Percentiles rank a stretch among this genome's conserved stretches.
These are phyloP conservation scores for Tetramorium bicarinatum DNA, from an alignment of 2,888 invertebrate species.

Conservation along the genomic window DNA sequence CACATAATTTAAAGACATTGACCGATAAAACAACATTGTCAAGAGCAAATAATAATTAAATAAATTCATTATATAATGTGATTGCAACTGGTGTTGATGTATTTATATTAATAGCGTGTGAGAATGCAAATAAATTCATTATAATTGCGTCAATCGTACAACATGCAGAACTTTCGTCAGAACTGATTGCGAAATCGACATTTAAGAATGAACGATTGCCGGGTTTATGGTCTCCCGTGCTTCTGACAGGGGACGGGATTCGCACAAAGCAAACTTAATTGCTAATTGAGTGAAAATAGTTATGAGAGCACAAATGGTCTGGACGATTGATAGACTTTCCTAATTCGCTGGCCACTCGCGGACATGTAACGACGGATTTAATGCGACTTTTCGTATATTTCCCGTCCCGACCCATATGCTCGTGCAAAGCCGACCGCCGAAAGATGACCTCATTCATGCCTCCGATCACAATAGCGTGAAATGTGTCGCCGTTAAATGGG, in stretches of 20 bases:
- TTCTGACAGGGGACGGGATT: constrained; percentile 59
- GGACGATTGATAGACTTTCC: constrained; percentile 70
- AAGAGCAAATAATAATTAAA: background rate
- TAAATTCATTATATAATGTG: background rate
- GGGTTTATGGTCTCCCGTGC: constrained; percentile 45
- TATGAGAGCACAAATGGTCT: constrained; percentile 43
- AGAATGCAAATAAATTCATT: constrained; percentile 11
- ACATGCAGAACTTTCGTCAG: background rate
- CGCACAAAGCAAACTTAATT: constrained; percentile 70
- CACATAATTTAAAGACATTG: background rate
- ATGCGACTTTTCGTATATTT: constrained; percentile 63
- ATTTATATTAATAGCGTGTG: background rate
- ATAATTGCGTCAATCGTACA: background rate
- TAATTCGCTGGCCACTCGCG: constrained; percentile 62
- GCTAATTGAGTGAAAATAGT: constrained; percentile 74
- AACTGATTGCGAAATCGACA: background rate
- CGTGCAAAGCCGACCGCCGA: constrained; percentile 59
- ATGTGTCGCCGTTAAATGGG: constrained; percentile 70
- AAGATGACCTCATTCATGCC: constrained; percentile 71
- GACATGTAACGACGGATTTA: constrained; percentile 64
- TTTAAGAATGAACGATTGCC: constrained; percentile 32
- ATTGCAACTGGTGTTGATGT: background rate
- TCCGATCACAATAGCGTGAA: constrained; percentile 72
- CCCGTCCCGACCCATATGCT: constrained; percentile 67
- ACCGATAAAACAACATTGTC: background rate